Conservation (phyloP, 1,140 invertebrate genomes). For the Cotesia chilonis region DNA sequence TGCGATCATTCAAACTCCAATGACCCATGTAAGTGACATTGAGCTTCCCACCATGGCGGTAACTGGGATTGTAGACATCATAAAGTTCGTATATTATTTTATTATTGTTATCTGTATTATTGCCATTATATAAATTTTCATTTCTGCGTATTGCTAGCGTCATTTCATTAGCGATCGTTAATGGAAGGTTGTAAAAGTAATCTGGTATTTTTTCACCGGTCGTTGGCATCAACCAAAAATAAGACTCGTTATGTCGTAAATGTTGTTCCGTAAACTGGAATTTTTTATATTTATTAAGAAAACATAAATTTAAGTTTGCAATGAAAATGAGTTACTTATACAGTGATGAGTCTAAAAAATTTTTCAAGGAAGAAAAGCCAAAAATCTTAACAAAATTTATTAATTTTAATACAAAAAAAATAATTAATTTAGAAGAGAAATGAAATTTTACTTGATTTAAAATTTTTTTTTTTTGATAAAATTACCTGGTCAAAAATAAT, state of each 20-base stretch:
- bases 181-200: constrained; percentile 43
- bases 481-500: constrained; percentile 44
- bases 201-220: constrained; percentile 35
- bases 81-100: constrained; percentile 44
- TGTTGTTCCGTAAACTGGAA: constrained; percentile 39
- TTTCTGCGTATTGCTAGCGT: constrained; percentile 31
- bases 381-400: too few species aligned
- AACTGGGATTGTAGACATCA: constrained; percentile 63
- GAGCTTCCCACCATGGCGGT: constrained; percentile 64
- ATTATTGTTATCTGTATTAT: constrained; percentile 18
- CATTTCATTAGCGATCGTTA: constrained; percentile 51
- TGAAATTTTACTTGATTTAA: too few species aligned
- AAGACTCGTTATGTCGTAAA: constrained; percentile 50
- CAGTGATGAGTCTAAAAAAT: not conserved
- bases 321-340: too few species aligned
- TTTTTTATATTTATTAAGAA: not conserved
- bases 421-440: too few species aligned
- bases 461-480: not conserved
- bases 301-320: too few species aligned
- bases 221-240: constrained; percentile 49
- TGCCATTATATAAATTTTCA: not conserved
- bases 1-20: constrained; percentile 53
- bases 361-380: too few species aligned
- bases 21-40: constrained; percentile 64
- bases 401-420: not conserved